These are phyloP conservation scores for Chloebia gouldiae DNA, from an alignment of 2,113 vertebrate genomes.

Conservation along the genomic window DNA sequence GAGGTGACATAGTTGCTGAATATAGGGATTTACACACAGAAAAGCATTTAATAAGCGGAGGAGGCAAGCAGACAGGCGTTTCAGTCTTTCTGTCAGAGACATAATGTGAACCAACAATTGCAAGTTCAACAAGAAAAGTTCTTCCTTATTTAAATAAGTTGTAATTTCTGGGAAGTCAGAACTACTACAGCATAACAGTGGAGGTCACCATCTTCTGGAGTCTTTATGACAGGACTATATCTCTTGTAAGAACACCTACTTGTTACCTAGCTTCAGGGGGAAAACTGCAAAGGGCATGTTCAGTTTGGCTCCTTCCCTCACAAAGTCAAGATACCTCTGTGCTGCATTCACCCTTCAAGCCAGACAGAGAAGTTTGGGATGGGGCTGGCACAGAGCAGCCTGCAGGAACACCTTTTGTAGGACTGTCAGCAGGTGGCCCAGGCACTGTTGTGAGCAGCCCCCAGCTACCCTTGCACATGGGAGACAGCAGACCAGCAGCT, in stretches of 20 bases:
- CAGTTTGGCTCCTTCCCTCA: not conserved
- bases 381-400: not conserved
- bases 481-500: not conserved
- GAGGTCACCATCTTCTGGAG: not conserved
- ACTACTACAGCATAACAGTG: not conserved
- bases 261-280: not conserved
- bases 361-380: not conserved
- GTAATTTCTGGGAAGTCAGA: not conserved
- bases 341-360: not conserved
- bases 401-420: rapidly evolving
- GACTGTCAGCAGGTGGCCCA: rapidly evolving
- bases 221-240: not conserved
- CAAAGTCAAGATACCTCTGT: not conserved
- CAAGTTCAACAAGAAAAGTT: not conserved
- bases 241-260: not conserved
- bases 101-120: not conserved
- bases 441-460: not conserved
- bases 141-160: not conserved
- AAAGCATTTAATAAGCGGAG: not conserved
- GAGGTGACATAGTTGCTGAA: slow-evolving; percentile 53
- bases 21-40: not conserved
- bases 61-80: not conserved
- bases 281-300: not conserved
- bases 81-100: slow-evolving; percentile 7
- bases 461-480: not conserved